Percentiles rank a stretch among this genome's conserved stretches.
Conservation (phyloP, 2,113 vertebrate species). For the Myiopsitta monachus region DNA sequence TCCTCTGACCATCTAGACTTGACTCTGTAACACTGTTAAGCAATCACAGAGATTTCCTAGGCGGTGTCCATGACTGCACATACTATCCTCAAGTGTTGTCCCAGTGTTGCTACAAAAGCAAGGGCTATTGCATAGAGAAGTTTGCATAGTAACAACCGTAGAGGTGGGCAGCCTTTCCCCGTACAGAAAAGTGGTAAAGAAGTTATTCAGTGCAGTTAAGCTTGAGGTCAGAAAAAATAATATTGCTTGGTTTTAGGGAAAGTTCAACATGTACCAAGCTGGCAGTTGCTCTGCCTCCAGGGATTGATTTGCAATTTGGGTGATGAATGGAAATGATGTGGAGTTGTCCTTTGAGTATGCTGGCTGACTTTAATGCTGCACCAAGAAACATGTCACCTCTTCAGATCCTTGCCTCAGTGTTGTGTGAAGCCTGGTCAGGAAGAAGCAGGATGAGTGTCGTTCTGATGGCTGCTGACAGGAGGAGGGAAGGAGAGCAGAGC, state of each 20-base stretch:
- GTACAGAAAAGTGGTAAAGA: not conserved
- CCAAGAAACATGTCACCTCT: not conserved
- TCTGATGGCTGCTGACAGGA: not conserved
- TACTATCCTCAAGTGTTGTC: accelerated
- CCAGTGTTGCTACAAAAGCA: not conserved
- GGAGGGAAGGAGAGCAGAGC: not conserved
- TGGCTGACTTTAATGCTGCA: not conserved
- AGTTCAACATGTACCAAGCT: not conserved
- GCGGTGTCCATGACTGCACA: not conserved
- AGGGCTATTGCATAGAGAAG: accelerated
- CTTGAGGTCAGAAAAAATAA: not conserved
- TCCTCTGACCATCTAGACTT: not conserved
- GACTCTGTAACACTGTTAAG: not conserved
- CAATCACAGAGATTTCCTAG: not conserved
- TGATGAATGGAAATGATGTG: not conserved
- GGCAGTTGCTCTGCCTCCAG: not conserved
- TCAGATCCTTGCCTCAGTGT: not conserved
- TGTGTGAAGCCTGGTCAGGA: not conserved
- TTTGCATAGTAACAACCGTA: not conserved
- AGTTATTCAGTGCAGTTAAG: not conserved
- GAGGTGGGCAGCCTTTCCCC: not conserved
- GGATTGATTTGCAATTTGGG: accelerated
- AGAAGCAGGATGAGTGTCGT: not conserved
- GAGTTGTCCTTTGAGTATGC: not conserved
- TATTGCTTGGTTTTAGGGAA: not conserved